A percentile compares a stretch with the other conserved stretches of the same genome.
Conservation (phyloP, 2,113 vertebrate genomes). For the Bos javanicus region DNA sequence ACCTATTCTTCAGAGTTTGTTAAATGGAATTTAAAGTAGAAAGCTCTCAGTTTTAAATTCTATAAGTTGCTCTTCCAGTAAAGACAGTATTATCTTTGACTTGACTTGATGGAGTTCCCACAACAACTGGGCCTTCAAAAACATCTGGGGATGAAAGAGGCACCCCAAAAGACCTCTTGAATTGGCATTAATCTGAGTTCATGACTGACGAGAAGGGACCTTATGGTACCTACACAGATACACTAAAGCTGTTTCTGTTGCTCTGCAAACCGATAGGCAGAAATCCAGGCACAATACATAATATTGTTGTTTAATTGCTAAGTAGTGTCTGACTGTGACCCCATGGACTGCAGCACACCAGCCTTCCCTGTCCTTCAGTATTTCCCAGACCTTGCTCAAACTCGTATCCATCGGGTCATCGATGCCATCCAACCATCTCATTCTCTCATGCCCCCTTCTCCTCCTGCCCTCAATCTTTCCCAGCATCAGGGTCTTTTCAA, state of each 20-base stretch:
- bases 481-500: not conserved
- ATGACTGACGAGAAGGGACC: not conserved
- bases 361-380: not conserved
- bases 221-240: not conserved
- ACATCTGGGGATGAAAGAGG: not conserved
- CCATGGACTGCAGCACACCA: not conserved
- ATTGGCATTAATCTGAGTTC: not conserved
- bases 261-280: not conserved
- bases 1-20: accelerated
- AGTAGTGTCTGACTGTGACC: not conserved
- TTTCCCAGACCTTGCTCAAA: not conserved
- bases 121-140: not conserved
- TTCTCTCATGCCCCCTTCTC: accelerated
- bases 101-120: not conserved
- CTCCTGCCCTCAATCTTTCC: not conserved
- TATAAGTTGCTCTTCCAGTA: not conserved
- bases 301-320: not conserved
- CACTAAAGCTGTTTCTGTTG: not conserved
- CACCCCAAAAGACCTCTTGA: not conserved
- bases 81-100: not conserved
- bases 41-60: not conserved
- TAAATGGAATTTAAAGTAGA: not conserved
- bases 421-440: not conserved
- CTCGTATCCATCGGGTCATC: accelerated
- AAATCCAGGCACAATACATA: not conserved